phyloP scores from a whole-genome alignment of 2,888 invertebrate genomes.

The Tubulanus polymorphus region DNA sequence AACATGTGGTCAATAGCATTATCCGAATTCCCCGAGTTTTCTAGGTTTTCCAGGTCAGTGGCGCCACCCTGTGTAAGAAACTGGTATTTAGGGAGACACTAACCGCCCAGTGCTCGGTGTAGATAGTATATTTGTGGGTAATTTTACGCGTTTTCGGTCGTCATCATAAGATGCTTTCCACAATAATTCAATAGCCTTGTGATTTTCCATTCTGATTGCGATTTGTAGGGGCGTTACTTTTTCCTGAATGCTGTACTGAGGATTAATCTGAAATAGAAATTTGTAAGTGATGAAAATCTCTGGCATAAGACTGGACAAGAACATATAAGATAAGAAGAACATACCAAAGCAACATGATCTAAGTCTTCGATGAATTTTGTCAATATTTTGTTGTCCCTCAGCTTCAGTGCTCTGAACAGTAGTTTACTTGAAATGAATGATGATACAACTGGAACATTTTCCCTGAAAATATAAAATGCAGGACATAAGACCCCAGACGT shows the following conservation, averaged over 20 bases:
- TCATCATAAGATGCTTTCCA: conserved; percentile 29
- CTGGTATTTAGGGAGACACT: too few relatives aligned
- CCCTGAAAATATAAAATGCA: conserved; percentile 32
- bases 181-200: conserved; percentile 41
- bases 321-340: too few relatives aligned
- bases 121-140: conserved; percentile 24
- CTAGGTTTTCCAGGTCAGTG: too few relatives aligned
- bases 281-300: too few relatives aligned
- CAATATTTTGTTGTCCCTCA: conserved; percentile 51
- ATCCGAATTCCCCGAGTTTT: too few relatives aligned
- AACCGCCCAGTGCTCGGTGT: conserved; percentile 44
- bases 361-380: conserved; percentile 45
- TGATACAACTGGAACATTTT: conserved; percentile 54
- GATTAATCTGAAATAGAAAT: too few relatives aligned
- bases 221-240: conserved; percentile 37
- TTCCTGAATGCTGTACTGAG: neutral
- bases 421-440: conserved; percentile 52
- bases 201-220: conserved; percentile 43
- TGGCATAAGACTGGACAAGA: too few relatives aligned
- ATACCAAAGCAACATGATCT: conserved; percentile 45
- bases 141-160: conserved; percentile 24
- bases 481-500: neutral
- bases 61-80: too few relatives aligned
- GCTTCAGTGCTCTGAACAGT: conserved; percentile 53
- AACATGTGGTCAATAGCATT: too few relatives aligned